Evolutionary conservation across 2,888 invertebrate species (phyloP).

Genomic region (Drosophila meridionalis): DNA sequence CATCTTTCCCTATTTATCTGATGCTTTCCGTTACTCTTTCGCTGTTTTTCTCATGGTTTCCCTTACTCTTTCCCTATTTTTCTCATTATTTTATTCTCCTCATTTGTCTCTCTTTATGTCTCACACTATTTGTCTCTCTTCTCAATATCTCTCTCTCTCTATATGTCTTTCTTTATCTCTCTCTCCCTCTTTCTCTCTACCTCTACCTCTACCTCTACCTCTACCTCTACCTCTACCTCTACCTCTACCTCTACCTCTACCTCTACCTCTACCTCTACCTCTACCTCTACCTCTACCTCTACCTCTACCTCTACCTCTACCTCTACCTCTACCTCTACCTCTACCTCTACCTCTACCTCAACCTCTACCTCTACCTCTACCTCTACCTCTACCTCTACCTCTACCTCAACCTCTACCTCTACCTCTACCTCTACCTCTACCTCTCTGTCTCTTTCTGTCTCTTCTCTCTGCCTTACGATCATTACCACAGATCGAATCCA

Average conservation of each 20-base stretch:
- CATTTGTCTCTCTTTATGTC: background rate
- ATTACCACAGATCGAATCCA: slow-evolving; percentile 19
- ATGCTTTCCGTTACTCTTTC: background rate
- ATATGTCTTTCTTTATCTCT: background rate
- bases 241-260: background rate
- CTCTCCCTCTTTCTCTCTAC: background rate
- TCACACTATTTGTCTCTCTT: background rate
- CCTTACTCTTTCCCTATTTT: background rate
- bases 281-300: background rate
- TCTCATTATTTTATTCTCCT: background rate
- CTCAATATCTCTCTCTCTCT: background rate
- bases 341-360: no score
- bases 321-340: background rate
- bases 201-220: no score
- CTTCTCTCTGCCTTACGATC: background rate
- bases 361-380: background rate
- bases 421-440: no score
- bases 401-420: background rate
- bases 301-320: no score
- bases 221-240: no score
- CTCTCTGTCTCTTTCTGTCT: background rate
- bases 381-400: no score
- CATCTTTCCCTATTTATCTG: background rate
- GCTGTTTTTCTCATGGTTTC: background rate
- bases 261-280: background rate